phyloP scores from a whole-genome alignment of 2,888 invertebrate genomes.

The Coenonympha arcania region DNA sequence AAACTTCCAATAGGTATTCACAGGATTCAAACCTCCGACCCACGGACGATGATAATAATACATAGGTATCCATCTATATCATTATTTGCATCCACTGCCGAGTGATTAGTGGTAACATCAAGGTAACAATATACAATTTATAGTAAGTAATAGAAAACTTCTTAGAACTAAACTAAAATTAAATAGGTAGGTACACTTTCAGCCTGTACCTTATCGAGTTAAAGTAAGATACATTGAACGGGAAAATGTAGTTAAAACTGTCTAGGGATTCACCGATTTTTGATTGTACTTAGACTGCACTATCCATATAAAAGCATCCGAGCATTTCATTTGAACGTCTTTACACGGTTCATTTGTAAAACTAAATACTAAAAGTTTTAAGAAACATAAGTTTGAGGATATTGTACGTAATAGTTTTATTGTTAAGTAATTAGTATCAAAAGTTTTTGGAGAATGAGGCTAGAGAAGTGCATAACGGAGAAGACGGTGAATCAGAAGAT shows the following conservation, averaged over 20 bases:
- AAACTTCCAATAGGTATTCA: too few species aligned
- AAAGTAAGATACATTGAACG: background rate
- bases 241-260: background rate
- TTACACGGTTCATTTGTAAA: background rate
- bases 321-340: background rate
- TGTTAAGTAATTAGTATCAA: background rate
- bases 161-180: too few species aligned
- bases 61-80: too few species aligned
- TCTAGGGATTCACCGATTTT: background rate
- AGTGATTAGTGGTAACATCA: too few species aligned
- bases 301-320: background rate
- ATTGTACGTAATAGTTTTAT: background rate
- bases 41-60: too few species aligned
- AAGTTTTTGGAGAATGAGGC: constrained; percentile 35
- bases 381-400: too few species aligned
- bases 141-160: too few species aligned
- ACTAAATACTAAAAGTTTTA: background rate
- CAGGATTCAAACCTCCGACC: too few species aligned
- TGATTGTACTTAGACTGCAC: background rate
- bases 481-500: constrained; percentile 81
- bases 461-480: constrained; percentile 36
- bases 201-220: too few species aligned
- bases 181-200: too few species aligned
- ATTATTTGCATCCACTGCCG: too few species aligned
- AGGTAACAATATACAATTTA: too few species aligned